phyloP scores from a whole-genome alignment of 2,113 vertebrate genomes.

The Chloroceryle aenea region DNA sequence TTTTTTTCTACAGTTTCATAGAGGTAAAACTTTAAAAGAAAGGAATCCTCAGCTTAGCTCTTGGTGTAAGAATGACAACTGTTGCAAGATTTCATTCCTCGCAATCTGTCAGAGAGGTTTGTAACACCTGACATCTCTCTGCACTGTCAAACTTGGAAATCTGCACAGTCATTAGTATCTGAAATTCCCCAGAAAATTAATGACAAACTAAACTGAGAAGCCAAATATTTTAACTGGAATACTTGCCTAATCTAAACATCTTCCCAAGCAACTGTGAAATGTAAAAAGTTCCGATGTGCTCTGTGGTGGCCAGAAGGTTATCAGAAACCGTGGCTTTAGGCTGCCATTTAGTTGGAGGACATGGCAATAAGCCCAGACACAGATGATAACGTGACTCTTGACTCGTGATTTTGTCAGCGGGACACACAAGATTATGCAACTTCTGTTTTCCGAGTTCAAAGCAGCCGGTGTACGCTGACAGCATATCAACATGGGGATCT shows the following conservation, averaged over 20 bases:
- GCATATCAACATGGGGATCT: fast-evolving
- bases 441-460: neutral
- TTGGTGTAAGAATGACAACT: neutral
- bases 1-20: neutral
- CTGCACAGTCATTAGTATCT: fast-evolving
- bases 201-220: neutral
- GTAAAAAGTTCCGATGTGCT: fast-evolving
- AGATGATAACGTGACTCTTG: neutral
- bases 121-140: neutral
- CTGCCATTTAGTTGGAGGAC: neutral
- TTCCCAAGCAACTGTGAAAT: neutral
- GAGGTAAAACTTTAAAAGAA: neutral
- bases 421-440: neutral
- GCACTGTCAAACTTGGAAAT: neutral
- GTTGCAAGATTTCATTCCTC: neutral
- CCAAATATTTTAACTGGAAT: neutral
- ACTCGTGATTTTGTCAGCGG: neutral
- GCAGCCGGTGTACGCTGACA: neutral
- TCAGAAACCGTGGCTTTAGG: neutral
- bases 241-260: neutral
- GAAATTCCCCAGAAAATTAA: neutral
- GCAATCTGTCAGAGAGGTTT: fast-evolving
- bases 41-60: neutral
- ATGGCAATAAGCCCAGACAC: neutral
- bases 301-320: neutral